A percentile compares a stretch with the other conserved stretches of the same genome.
phyloP scores from a whole-genome alignment of 35 echinoderm and acorn worm genomes.

The Strongylocentrotus purpuratus region DNA sequence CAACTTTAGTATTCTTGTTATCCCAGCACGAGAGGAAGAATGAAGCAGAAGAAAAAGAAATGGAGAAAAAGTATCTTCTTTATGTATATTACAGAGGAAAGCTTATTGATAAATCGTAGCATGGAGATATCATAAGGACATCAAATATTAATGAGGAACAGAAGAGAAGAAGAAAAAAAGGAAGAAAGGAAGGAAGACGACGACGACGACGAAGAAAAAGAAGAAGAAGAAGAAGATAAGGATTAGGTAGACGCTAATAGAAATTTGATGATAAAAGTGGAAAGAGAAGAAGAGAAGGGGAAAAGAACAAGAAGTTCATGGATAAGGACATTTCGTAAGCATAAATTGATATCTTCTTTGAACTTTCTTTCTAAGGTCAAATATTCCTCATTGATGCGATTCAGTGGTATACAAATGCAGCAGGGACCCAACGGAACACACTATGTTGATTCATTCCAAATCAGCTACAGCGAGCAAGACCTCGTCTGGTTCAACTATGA shows the following conservation, averaged over 20 bases:
- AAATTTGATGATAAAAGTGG: no score
- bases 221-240: no score
- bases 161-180: no score
- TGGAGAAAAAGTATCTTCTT: neutral
- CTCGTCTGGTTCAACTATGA: constrained; percentile 78
- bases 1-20: no score
- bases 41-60: no score
- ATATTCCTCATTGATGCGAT: constrained; percentile 60
- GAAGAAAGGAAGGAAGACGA: no score
- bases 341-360: neutral
- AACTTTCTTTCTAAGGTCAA: constrained; percentile 58
- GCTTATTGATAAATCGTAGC: neutral
- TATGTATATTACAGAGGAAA: neutral
- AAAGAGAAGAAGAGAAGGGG: neutral
- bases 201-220: no score
- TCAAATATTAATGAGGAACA: no score
- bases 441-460: constrained; percentile 58
- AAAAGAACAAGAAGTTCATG: neutral
- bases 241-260: no score
- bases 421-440: constrained; percentile 55
- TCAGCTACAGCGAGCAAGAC: constrained; percentile 78
- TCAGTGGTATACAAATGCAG: constrained; percentile 86
- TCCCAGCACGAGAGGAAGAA: no score
- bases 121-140: neutral
- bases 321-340: neutral